Percentiles rank a stretch among this genome's conserved stretches.
These are phyloP conservation scores for Rhabdomys dilectus DNA, from an alignment of 2,113 vertebrate genomes.

Conservation along the genomic window DNA sequence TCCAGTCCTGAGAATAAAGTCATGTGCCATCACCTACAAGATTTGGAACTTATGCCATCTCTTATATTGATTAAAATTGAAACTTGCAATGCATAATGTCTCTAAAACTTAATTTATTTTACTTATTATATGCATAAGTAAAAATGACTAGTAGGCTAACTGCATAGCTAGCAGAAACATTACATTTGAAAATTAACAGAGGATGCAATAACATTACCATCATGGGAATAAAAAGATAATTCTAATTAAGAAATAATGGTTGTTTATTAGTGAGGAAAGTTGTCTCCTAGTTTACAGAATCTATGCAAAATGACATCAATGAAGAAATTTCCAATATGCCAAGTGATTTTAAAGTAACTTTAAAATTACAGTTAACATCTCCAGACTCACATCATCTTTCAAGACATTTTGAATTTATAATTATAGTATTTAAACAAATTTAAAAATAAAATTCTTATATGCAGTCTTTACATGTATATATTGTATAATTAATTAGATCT, in stretches of 20 bases:
- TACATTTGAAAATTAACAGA: neutral
- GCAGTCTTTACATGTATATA: neutral
- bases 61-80: neutral
- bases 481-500: neutral
- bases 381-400: neutral
- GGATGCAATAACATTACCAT: neutral
- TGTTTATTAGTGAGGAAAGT: neutral
- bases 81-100: neutral
- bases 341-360: neutral
- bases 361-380: neutral
- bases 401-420: neutral
- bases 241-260: neutral
- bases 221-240: neutral
- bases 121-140: neutral
- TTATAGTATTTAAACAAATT: neutral
- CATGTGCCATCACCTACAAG: neutral
- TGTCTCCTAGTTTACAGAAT: neutral
- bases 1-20: neutral
- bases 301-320: neutral
- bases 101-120: neutral
- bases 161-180: neutral
- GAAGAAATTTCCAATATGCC: neutral
- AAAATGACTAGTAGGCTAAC: neutral
- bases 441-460: neutral
- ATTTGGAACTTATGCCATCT: neutral